Conservation (phyloP, 1,140 invertebrate species). For the Microplitis demolitor region DNA sequence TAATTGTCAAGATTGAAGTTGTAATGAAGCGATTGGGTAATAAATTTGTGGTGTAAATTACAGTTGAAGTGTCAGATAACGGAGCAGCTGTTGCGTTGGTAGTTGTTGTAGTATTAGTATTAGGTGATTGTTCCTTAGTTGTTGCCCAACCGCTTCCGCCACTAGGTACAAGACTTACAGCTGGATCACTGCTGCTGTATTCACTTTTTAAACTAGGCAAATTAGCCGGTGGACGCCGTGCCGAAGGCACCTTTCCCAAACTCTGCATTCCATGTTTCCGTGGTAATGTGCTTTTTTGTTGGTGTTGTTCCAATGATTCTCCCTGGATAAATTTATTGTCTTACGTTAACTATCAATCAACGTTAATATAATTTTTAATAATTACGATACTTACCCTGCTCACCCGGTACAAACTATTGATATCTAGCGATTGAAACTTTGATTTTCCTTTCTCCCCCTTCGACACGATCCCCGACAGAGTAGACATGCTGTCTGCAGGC, state of each 20-base stretch:
- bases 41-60: constrained; percentile 30
- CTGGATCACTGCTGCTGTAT: constrained; percentile 77
- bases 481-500: constrained; percentile 87
- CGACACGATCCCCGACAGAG: constrained; percentile 78
- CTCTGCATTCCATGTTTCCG: constrained; percentile 98
- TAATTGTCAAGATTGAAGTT: neutral
- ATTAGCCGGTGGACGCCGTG: constrained; percentile 94
- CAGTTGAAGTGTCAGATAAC: constrained; percentile 48
- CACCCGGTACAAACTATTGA: constrained; percentile 94
- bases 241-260: constrained; percentile 95
- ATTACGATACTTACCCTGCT: constrained; percentile 70
- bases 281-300: constrained; percentile 84
- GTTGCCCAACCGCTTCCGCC: constrained; percentile 77
- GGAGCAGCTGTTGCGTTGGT: constrained; percentile 52
- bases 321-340: constrained; percentile 64
- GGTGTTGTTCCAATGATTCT: constrained; percentile 84
- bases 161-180: constrained; percentile 73
- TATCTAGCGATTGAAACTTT: constrained; percentile 95
- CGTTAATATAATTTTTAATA: neutral
- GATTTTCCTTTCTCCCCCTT: constrained; percentile 93
- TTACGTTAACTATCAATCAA: neutral
- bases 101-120: constrained; percentile 47
- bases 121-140: constrained; percentile 56
- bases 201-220: constrained; percentile 97
- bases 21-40: constrained; percentile 21